Conservation (phyloP, 1,140 invertebrate genomes). For the Microvelia longipes region DNA sequence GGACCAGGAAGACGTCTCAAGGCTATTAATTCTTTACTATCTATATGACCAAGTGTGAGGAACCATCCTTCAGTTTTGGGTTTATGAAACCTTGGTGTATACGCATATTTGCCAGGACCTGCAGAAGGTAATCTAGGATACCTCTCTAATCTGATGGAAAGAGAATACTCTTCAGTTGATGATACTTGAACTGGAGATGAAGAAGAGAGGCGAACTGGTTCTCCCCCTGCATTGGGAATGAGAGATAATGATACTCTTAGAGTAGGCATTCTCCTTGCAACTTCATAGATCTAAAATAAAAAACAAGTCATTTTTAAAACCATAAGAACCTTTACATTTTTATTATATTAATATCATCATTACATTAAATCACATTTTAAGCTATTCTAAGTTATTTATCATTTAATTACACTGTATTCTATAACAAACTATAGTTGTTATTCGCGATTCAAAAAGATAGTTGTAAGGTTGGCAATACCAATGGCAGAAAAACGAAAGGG, state of each 20-base stretch:
- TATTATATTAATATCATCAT: no score
- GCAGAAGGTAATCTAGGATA: constrained; percentile 11
- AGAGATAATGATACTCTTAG: constrained; percentile 10
- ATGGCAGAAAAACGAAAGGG: no score
- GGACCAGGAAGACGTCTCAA: constrained; percentile 53
- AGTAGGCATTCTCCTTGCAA: constrained; percentile 27
- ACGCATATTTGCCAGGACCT: not conserved
- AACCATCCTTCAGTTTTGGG: constrained; percentile 94
- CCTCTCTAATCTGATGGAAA: constrained; percentile 35
- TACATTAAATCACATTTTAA: no score
- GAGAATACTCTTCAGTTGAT: constrained; percentile 49
- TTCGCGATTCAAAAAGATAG: no score
- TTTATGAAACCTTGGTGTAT: constrained; percentile 50
- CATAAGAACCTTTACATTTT: no score
- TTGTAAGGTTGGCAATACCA: no score
- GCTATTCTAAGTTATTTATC: no score
- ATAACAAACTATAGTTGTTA: no score
- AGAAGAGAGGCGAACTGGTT: not conserved
- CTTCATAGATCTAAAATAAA: constrained; percentile 26
- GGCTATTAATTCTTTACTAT: constrained; percentile 62
- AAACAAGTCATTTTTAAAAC: no score
- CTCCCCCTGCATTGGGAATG: not conserved
- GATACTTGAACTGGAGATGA: not conserved
- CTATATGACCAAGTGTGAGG: constrained; percentile 59
- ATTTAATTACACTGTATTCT: no score